These are phyloP conservation scores for Drosophila tripunctata DNA, from an alignment of 2,888 invertebrate species.

Conservation along the genomic window DNA sequence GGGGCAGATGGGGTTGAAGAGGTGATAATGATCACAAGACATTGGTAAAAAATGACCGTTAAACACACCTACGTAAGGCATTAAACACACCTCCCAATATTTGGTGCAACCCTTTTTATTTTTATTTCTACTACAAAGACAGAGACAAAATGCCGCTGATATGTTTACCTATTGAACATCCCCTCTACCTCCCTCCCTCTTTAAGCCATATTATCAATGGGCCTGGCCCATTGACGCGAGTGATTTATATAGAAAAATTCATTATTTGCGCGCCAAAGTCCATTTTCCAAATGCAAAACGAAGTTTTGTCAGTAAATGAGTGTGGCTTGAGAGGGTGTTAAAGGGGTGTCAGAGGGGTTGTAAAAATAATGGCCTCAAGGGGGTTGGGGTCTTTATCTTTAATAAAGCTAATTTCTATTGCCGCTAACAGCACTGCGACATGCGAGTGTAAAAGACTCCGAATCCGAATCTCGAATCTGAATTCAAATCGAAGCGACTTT, in stretches of 20 bases:
- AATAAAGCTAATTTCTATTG: conserved; percentile 75
- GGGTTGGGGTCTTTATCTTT: conserved; percentile 66
- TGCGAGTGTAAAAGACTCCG: conserved; percentile 54
- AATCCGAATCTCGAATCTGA: conserved; percentile 28
- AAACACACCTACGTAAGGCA: conserved; percentile 73
- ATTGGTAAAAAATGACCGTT: conserved; percentile 78
- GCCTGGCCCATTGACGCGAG: conserved; percentile 75
- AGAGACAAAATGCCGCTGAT: conserved; percentile 51
- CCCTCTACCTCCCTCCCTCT: conserved; percentile 7
- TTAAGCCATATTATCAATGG: conserved; percentile 59
- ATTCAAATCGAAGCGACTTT: conserved; percentile 44
- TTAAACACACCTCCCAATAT: conserved; percentile 32
- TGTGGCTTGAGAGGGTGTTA: background rate
- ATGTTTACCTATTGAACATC: conserved; percentile 40
- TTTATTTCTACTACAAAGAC: conserved; percentile 11
- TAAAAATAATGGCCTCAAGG: conserved; percentile 54
- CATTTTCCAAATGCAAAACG: conserved; percentile 70
- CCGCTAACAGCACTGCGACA: conserved; percentile 73
- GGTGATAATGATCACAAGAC: conserved; percentile 76
- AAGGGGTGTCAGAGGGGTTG: background rate
- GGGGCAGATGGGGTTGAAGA: conserved; percentile 3
- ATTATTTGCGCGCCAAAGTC: conserved; percentile 67
- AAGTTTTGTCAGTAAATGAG: no score
- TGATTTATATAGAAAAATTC: conserved; percentile 77
- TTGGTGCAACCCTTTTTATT: conserved; percentile 42